Conservation (phyloP, 2,113 vertebrate species). For the Entelurus aequoreus region DNA sequence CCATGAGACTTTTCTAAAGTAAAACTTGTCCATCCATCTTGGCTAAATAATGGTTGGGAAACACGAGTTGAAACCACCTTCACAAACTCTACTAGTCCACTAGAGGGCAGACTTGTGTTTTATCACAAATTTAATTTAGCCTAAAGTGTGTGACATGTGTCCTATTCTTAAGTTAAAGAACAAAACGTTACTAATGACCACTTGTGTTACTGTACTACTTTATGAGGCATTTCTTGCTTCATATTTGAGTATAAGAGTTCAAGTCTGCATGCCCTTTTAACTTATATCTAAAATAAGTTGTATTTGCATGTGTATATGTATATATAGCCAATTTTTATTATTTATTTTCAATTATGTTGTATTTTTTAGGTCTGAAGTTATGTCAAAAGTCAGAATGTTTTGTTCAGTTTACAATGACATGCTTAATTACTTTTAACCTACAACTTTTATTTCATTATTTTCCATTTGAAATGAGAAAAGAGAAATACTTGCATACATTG, state of each 20-base stretch:
- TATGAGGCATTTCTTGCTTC: not conserved
- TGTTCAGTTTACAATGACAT: too few relatives aligned
- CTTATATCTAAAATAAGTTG: not conserved
- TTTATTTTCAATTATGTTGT: too few relatives aligned
- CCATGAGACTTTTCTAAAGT: too few relatives aligned
- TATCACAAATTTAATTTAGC: constrained; percentile 4
- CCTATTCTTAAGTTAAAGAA: not conserved
- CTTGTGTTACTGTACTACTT: not conserved
- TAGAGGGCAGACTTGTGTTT: constrained; percentile 54
- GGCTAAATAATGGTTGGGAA: too few relatives aligned
- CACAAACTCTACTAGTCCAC: constrained; percentile 32
- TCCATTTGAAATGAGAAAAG: constrained; percentile 16
- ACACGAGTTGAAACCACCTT: not conserved
- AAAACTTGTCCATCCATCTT: too few relatives aligned
- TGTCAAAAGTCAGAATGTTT: too few relatives aligned
- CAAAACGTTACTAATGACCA: not conserved
- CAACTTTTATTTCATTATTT: too few relatives aligned
- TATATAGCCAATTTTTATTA: too few relatives aligned
- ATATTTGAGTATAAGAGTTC: not conserved
- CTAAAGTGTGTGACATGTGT: not conserved
- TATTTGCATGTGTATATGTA: too few relatives aligned
- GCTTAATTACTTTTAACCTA: too few relatives aligned
- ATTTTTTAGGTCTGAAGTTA: too few relatives aligned
- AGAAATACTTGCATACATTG: constrained; percentile 29
- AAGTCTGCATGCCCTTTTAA: not conserved